Evolutionary conservation across 1,140 invertebrate species (phyloP), one percentile per base, ranked within the genome.

Genomic region (Zaprionus lachaisei): DNA sequence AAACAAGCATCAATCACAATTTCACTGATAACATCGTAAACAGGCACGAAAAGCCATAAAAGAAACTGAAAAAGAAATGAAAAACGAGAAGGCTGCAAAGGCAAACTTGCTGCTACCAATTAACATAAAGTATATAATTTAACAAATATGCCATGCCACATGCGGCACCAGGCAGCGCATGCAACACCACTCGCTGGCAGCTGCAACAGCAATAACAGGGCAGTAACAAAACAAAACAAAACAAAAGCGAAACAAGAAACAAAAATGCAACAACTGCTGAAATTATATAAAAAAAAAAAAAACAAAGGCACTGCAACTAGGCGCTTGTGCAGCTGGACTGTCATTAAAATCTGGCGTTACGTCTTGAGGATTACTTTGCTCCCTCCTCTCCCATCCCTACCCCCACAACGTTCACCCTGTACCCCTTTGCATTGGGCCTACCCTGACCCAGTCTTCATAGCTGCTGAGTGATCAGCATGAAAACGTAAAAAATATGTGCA

Each of bases 21-120:
- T 80, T 73, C 66, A 66, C 24, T 79, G 77, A 89, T 89, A 79
- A 75, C 56, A 80, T 85, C 63, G 63, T 62, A 72, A 80, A 81
- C 72, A 84, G 71, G 58, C 79, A 81, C 64, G 66, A 63, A 72
- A 69, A 69, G 31, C 54, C 34, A 75, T 44, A 64, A 56, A 57
- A 34, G 44, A 57, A 34, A 34, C 3, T 4, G 31, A 34, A 54
- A 15, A 14, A 47, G 74, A 73, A 72, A 12, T 20, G 47, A 7
- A 67, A 76, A 82, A 37, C 57, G 47, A 66, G 66, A 69, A 51
- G 28, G 7, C 7, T 11, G 31, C 31, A 4, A 34, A 34, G 4
- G 31, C 31, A 34, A 34, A 34, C 31, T 34, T 34, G 31, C 31
- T 34, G 31, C 44, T 44, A n/a, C 57, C 75, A 73, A 73, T 77